These are phyloP conservation scores for Phymastichus coffea DNA, from an alignment of 1,140 invertebrate genomes.

Conservation along the genomic window DNA sequence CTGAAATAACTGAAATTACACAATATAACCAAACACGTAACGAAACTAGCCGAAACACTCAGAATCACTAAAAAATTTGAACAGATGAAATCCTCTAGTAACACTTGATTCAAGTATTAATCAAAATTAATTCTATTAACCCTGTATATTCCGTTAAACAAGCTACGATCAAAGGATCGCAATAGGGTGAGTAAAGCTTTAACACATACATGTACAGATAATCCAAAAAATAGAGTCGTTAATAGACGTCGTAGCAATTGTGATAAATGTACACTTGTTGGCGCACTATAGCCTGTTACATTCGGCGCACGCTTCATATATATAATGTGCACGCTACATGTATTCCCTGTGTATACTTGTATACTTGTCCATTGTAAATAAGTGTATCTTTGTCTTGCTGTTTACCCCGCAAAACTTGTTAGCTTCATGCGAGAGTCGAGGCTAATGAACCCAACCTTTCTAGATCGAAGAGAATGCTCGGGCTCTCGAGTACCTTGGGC, in stretches of 20 bases:
- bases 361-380: too few species aligned
- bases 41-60: too few species aligned
- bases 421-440: too few species aligned
- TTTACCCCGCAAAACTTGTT: too few species aligned
- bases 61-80: slow-evolving; percentile 7
- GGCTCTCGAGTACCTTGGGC: slow-evolving; percentile 82
- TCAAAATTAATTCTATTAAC: slow-evolving; percentile 42
- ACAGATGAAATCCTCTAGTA: slow-evolving; percentile 15
- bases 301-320: too few species aligned
- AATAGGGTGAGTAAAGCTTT: slow-evolving; percentile 51
- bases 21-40: background rate
- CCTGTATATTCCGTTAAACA: slow-evolving; percentile 54
- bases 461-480: slow-evolving; percentile 96
- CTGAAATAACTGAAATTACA: background rate
- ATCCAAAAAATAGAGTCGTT: background rate
- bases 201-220: background rate
- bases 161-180: slow-evolving; percentile 59
- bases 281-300: too few species aligned
- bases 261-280: too few species aligned
- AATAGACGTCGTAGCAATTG: background rate
- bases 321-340: too few species aligned
- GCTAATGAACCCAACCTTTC: slow-evolving; percentile 31
- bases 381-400: too few species aligned
- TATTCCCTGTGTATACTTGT: too few species aligned
- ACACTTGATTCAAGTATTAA: background rate